Percentiles rank a stretch among this genome's conserved stretches.
phyloP scores from a whole-genome alignment of 2,797 vertebrate species.

The Antennarius maculatus region DNA sequence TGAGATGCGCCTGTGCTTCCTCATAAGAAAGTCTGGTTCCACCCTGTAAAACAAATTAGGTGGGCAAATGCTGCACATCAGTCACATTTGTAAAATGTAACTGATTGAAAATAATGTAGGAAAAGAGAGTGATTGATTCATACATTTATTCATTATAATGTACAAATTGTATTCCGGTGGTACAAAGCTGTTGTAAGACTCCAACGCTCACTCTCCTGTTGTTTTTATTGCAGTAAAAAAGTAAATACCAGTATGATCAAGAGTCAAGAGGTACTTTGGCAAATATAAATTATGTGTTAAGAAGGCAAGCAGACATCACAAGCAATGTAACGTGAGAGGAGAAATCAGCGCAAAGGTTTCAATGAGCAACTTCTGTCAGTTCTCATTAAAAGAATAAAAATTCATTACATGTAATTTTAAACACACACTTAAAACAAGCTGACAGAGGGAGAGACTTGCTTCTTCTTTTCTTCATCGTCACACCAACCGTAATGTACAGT shows the following conservation, averaged over 20 bases:
- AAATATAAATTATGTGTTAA: constrained; percentile 81
- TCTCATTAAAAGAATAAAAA: constrained; percentile 89
- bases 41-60: neutral
- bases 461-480: constrained; percentile 55
- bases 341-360: constrained; percentile 39
- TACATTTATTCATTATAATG: constrained; percentile 80
- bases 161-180: constrained; percentile 79
- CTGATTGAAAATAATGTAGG: neutral
- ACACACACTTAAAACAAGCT: constrained; percentile 88
- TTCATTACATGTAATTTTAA: constrained; percentile 93
- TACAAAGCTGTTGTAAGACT: constrained; percentile 82
- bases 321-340: constrained; percentile 63
- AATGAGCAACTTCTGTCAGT: constrained; percentile 45
- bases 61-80: neutral
- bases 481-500: constrained; percentile 47
- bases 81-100: neutral
- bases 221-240: constrained; percentile 81
- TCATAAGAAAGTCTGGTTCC: neutral
- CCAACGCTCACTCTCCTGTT: constrained; percentile 73
- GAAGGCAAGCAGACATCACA: constrained; percentile 74
- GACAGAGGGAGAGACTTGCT: constrained; percentile 74
- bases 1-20: neutral
- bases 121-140: constrained; percentile 61
- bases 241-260: constrained; percentile 78
- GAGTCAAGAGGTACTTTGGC: constrained; percentile 81